Base-by-base conservation (phyloP, 2,797 vertebrate genomes). In the Melanotaenia maccullochi region DNA sequence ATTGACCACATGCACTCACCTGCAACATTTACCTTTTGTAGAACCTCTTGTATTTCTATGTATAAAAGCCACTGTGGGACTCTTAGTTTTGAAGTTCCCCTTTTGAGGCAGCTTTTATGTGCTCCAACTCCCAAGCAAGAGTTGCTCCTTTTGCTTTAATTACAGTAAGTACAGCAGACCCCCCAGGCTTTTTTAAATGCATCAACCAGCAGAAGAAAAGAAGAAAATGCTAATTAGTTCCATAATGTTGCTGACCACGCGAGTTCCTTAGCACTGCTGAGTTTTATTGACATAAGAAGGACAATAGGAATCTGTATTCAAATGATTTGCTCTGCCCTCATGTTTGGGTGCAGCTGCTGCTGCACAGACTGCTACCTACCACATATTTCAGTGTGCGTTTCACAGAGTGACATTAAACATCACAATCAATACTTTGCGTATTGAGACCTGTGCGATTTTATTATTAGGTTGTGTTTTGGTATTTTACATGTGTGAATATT, bases 271-370 rank as follows among this genome's bases (percentile, higher is more conserved):
- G 80, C 87, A 86, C 86, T 89, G 87, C 87, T 86, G 90, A 90
- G 88, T 90, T 91, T 87, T 93, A 92, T 93, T 93, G 91, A 93
- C 91, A 93, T 82, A 87, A 87, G 89, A 90, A 91, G 92, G 92
- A 93, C 93, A 92, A 91, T 90, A 84, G 85, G 85, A 92, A 90
- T 92, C 90, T 90, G 90, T 88, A 91, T 93, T 92, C 89, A 91
- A 90, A 92, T 89, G 83, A 90, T 81, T 85, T 13, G 79, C 79
- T 85, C 78, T 82, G 74, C 68, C 84, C 74, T 79, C n/a, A 61
- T 87, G 82, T 86, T 79, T 78, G 72, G 62, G 66, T 76, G 78
- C 71, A 64, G 75, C 78, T 69, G 68, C 78, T 62, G 69, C 35
- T 49, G 35, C 30, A 35, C n/a, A 61, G 58, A 55, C 72, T 25